phyloP scores from a whole-genome alignment of 2,888 invertebrate genomes.

The Himalopsyche japonica region DNA sequence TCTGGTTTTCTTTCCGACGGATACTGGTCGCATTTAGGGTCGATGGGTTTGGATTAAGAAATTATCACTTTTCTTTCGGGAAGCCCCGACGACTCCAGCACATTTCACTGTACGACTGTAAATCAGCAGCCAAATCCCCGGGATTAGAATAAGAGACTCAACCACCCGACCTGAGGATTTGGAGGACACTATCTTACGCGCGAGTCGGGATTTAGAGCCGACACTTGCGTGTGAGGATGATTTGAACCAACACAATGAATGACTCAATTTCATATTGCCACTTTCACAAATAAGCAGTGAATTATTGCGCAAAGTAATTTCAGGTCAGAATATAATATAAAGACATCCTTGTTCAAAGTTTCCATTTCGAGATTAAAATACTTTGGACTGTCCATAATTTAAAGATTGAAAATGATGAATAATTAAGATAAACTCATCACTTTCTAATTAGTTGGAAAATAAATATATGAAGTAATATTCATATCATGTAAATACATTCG shows the following conservation, averaged over 20 bases:
- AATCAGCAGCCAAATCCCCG: conserved; percentile 62
- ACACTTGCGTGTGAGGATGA: conserved; percentile 22
- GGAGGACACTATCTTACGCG: conserved; percentile 49
- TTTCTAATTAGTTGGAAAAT: too few relatives aligned
- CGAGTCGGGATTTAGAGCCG: conserved; percentile 30
- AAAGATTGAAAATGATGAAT: too few relatives aligned
- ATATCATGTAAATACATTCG: too few relatives aligned
- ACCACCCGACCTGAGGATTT: conserved; percentile 58
- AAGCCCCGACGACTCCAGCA: conserved; percentile 45
- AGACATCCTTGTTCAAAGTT: too few relatives aligned
- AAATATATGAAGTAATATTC: too few relatives aligned
- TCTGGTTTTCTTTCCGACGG: neutral
- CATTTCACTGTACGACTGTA: conserved; percentile 57
- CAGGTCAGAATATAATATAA: too few relatives aligned
- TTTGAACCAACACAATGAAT: neutral
- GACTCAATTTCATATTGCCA: neutral
- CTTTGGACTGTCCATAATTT: too few relatives aligned
- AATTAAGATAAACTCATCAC: too few relatives aligned
- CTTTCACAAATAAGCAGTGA: neutral
- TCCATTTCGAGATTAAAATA: too few relatives aligned
- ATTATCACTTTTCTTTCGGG: conserved; percentile 69
- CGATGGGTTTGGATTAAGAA: conserved; percentile 67
- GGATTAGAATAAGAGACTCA: conserved; percentile 64
- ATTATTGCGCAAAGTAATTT: too few relatives aligned
- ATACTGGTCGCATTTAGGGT: conserved; percentile 29